Base-by-base conservation (phyloP, 2,797 vertebrate genomes). In the Pseudochaenichthys georgianus region DNA sequence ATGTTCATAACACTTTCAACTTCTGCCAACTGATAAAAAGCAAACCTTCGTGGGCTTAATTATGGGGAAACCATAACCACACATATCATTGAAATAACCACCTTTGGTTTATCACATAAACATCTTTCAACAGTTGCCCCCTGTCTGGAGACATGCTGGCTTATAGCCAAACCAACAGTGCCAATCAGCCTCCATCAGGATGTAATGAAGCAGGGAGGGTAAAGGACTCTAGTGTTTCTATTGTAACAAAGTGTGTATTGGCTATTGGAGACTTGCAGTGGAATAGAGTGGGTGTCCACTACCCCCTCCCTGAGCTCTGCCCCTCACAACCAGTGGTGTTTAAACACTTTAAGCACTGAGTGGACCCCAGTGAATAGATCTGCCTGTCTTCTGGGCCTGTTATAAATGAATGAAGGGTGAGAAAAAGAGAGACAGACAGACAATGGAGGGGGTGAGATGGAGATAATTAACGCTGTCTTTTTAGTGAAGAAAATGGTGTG, bases 291-390 rank as follows among this genome's bases (percentile, higher is more conserved):
- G 60, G 73, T 87, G 82, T 88, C 88, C 61, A 64, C 65, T 19
- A 69, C 69, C 57, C 50, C 47, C 46, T n/a, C 75, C 28, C 50
- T 3, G 28, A 76, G 73, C 70, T 78, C 83, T 51, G 59, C 80
- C 74, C 78, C 73, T 66, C 71, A 77, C 82, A 87, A 62, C 83
- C 80, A 87, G 75, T 80, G 76, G 83, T 84, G 80, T 89, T 91
- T 84, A 89, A 92, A 92, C 87, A 89, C 92, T 89, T 87, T 79
- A 84, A 70, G 58, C 60, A 84, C 78, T 63, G 87, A 93, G 84
- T 85, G 70, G 76, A 91, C 90, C 87, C 77, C 70, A 78, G 88
- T 94, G 85, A 94, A 94, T 93, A 90, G 87, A 83, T 83, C 78
- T 77, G 84, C 65, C 90, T 89, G 82, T 92, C 85, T 89, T 70